A percentile compares a stretch with the other conserved stretches of the same genome.
Evolutionary conservation across 1,140 invertebrate genomes (phyloP).

Genomic region (Oppia nitens): DNA sequence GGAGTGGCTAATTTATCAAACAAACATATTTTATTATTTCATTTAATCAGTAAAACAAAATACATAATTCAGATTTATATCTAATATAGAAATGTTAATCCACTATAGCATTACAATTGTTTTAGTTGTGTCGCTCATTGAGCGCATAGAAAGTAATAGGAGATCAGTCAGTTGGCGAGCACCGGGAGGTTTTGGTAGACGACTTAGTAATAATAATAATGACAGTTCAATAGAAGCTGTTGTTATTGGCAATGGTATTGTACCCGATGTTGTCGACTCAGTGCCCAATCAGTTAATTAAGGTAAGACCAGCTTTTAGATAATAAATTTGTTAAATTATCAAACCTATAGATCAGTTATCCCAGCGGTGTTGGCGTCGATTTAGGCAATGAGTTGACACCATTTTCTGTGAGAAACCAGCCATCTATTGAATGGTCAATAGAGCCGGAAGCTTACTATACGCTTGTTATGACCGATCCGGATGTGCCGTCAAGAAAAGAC

Average conservation of each 20-base stretch:
- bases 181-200: too few species aligned
- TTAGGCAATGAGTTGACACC: slow-evolving; percentile 20
- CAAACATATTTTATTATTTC: too few species aligned
- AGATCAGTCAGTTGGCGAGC: too few species aligned
- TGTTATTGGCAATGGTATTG: not conserved
- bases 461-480: slow-evolving; percentile 19
- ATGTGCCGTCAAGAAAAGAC: slow-evolving; percentile 18
- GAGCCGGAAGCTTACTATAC: slow-evolving; percentile 16
- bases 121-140: not conserved
- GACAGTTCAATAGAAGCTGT: not conserved
- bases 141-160: not conserved
- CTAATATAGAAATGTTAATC: not conserved
- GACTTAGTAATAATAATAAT: not conserved
- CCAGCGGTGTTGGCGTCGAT: slow-evolving; percentile 8
- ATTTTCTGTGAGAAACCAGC: slow-evolving; percentile 19
- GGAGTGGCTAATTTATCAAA: too few species aligned
- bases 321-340: not conserved
- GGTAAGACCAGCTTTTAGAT: not conserved
- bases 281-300: not conserved
- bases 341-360: slow-evolving; percentile 14
- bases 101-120: not conserved
- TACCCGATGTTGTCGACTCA: not conserved
- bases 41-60: too few species aligned
- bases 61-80: too few species aligned
- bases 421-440: slow-evolving; percentile 15